These are phyloP conservation scores for Ectemnius lituratus DNA, from an alignment of 2,888 invertebrate genomes.

Conservation along the genomic window DNA sequence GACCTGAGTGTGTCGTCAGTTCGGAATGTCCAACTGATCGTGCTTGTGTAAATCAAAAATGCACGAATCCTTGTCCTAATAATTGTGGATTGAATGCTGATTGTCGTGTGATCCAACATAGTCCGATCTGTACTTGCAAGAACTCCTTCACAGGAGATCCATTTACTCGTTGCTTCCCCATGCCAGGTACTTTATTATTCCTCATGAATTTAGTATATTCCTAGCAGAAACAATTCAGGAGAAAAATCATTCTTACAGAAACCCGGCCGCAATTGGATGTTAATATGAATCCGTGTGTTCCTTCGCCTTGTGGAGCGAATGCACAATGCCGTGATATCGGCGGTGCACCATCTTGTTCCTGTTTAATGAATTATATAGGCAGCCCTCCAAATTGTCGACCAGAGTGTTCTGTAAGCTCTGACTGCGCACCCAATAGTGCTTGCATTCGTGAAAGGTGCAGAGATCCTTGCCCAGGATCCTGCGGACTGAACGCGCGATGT, in stretches of 20 bases:
- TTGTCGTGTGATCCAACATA: slow-evolving; percentile 88
- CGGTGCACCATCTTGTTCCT: slow-evolving; percentile 85
- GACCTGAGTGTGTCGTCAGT: slow-evolving; percentile 86
- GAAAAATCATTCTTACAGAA: slow-evolving; percentile 75
- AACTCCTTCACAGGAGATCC: slow-evolving; percentile 77
- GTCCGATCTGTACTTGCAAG: slow-evolving; percentile 83
- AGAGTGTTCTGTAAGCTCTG: slow-evolving; percentile 85
- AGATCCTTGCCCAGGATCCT: slow-evolving; percentile 86
- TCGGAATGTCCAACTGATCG: slow-evolving; percentile 86
- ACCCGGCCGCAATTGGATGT: slow-evolving; percentile 80
- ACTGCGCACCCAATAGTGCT: slow-evolving; percentile 84
- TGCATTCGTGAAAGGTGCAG: slow-evolving; percentile 90
- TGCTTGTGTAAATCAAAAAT: slow-evolving; percentile 89
- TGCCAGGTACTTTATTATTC: slow-evolving; percentile 71
- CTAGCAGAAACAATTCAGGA: background rate
- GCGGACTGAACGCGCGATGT: slow-evolving; percentile 86
- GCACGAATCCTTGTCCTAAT: slow-evolving; percentile 88
- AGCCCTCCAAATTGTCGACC: slow-evolving; percentile 87
- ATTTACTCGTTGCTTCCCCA: slow-evolving; percentile 69
- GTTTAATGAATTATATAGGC: slow-evolving; percentile 85
- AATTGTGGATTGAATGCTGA: slow-evolving; percentile 87
- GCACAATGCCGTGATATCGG: slow-evolving; percentile 84
- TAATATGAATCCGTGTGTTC: slow-evolving; percentile 87
- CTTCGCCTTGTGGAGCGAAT: slow-evolving; percentile 87
- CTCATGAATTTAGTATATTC: background rate